Base-by-base conservation (phyloP, 2,888 invertebrate genomes). In the Meiosimyza platycephala region DNA sequence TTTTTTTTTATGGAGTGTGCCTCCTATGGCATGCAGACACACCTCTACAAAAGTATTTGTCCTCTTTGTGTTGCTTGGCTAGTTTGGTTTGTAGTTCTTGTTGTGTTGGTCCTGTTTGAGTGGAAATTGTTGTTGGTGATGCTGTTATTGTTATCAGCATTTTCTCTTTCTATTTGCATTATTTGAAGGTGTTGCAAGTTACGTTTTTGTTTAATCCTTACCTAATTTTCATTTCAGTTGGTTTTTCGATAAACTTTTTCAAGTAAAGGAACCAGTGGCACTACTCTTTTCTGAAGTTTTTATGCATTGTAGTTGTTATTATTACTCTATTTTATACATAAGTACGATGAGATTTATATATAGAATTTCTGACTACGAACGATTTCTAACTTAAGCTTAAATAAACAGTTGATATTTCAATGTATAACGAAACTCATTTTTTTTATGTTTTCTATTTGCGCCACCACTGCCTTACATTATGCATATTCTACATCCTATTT, bases 211-310 rank as follows among this genome's bases (percentile, higher is more conserved):
- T 40, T 73, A 73, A 73, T 69, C 60, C 68, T 80, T 79, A 81
- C 78, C 80, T 83, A 81, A 82, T 82, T 83, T 82, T 82, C 82
- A 79, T 79, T 80, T 80, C 76, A 77, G 74, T 80, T 80, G 75
- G 76, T 78, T 78, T 77, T 68, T 71, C 71, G 76, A 77, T 78
- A 72, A 75, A 71, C 76, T 74, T 69, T 62, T 73, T 22, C 33
- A 33, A 15, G 6, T 16, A 75, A 33, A 55, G 33, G 33, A 3
- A 28, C 28, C 73, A 60, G 72, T 73, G 72, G 72, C 51, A 63
- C 73, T 68, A 18, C 28, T 28, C 2, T 28, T 28, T 28, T 28
- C 4, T 28, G 28, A 2, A 28, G 28, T 28, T 28, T 28, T 28
- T 0, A 28, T 28, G 28, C 28, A 28, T 28, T 28, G 2, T 4